A percentile compares a stretch with the other conserved stretches of the same genome.
Evolutionary conservation across 2,797 vertebrate genomes (phyloP).

Genomic region (Notamacropus eugenii): DNA sequence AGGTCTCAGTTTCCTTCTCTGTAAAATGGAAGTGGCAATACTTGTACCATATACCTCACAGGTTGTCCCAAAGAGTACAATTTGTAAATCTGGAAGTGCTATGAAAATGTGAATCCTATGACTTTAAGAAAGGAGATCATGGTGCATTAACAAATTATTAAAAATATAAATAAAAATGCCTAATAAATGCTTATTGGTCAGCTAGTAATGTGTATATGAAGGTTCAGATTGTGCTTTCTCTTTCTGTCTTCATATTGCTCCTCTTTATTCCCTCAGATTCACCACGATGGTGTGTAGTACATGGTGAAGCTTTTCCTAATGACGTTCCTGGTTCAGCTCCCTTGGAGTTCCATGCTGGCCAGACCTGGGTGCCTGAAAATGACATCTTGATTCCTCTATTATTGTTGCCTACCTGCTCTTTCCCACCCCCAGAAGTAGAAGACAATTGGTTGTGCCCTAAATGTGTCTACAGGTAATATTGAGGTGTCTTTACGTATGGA

Average conservation of each 20-base stretch:
- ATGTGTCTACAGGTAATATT: slow-evolving; percentile 66
- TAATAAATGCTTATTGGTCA: not conserved
- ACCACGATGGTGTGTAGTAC: slow-evolving; percentile 67
- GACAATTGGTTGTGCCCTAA: slow-evolving; percentile 74
- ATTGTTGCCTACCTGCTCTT: slow-evolving; percentile 69
- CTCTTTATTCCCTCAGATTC: slow-evolving; percentile 26
- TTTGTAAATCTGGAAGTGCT: not conserved
- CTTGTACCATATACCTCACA: not conserved
- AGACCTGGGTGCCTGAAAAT: slow-evolving; percentile 64
- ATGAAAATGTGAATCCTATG: not conserved
- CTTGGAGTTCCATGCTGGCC: slow-evolving; percentile 59
- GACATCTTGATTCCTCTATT: slow-evolving; percentile 62
- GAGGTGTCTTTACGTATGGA: not conserved
- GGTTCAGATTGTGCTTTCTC: not conserved
- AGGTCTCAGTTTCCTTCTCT: not conserved
- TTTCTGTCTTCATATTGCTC: not conserved
- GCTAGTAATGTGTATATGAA: not conserved
- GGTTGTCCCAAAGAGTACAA: not conserved
- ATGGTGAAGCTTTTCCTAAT: slow-evolving; percentile 39
- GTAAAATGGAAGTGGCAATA: not conserved
- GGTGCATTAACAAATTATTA: not conserved
- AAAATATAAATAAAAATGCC: not conserved
- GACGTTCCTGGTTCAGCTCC: slow-evolving; percentile 61
- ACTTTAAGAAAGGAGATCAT: not conserved
- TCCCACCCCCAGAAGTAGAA: slow-evolving; percentile 55